Evolutionary conservation across 2,113 vertebrate species (phyloP), one percentile per base, ranked within the genome.

Genomic region (Petroica traversi): DNA sequence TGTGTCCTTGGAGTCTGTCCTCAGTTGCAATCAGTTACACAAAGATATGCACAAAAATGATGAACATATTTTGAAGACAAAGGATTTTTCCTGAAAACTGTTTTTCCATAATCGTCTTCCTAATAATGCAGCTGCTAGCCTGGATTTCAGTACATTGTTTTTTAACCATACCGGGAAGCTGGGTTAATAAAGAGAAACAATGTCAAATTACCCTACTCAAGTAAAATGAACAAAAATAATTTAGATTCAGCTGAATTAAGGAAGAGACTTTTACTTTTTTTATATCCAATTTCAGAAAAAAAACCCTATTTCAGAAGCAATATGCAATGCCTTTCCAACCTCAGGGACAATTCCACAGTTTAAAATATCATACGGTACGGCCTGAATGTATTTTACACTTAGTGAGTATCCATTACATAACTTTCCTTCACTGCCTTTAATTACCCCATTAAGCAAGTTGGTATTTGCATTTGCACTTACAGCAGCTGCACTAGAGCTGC

Each of bases 371-470:
- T 72, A 75, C 67, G n/a, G n/a, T 40, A 64, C 38, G 34, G 24
- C 23, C 71, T 59, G 45, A 93, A 67, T 88, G 63, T 33, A 31
- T 67, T 95, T 92, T 77, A 93, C 62, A 83, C 71, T 71, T 73
- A 29, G 19, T 36, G 84, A 88, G 63, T 77, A 72, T 74, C 67
- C 2, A 3, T 73, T 93, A 74, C 52, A 51, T 79, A 96, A 92
- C 58, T 91, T 87, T 64, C 48, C 69, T 94, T 51, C 51, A 22
- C 46, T 79, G 63, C 84, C 38, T 95, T 95, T 86, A 96, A 93
- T 92, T 96, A 90, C 17, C 68, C 73, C 85, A 92, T 96, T 96
- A 94, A 93, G 74, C 59, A 88, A 89, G 33, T 6, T 75, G 46
- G 59, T 92, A 93, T 93, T 96, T 94, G 87, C 74, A 89, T 91